phyloP scores from a whole-genome alignment of 2,888 invertebrate genomes.

The Seira musarum region DNA sequence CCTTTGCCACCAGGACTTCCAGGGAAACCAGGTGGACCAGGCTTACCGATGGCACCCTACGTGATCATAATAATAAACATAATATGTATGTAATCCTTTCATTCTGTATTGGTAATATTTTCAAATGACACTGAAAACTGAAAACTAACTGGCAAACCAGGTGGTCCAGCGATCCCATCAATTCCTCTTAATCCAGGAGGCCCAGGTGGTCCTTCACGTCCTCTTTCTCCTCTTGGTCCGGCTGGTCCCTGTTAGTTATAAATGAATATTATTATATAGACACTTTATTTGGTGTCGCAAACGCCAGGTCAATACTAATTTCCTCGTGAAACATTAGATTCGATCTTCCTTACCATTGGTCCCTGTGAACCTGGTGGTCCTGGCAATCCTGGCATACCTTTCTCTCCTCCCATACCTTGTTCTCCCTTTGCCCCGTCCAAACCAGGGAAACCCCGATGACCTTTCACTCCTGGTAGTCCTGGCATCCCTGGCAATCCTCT shows the following conservation, averaged over 20 bases:
- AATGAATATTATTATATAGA: conserved; percentile 4
- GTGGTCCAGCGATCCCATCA: conserved; percentile 84
- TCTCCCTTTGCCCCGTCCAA: conserved; percentile 88
- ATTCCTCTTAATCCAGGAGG: conserved; percentile 84
- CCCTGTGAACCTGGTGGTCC: conserved; percentile 79
- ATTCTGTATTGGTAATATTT: conserved; percentile 5
- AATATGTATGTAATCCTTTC: no score
- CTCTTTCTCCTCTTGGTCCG: conserved; percentile 87
- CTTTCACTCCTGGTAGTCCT: conserved; percentile 85
- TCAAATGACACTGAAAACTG: not conserved
- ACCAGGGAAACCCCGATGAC: conserved; percentile 86
- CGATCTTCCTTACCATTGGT: conserved; percentile 76
- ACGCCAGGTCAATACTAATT: conserved; percentile 6
- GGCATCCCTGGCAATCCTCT: conserved; percentile 84
- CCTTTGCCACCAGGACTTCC: conserved; percentile 87
- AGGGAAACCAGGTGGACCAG: conserved; percentile 89
- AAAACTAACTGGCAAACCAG: conserved; percentile 82
- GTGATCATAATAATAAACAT: conserved; percentile 66
- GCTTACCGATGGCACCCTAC: conserved; percentile 85
- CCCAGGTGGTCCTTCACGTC: conserved; percentile 85
- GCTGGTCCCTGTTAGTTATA: conserved; percentile 79
- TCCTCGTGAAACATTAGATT: not conserved
- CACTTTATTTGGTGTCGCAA: not conserved
- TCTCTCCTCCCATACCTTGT: conserved; percentile 83
- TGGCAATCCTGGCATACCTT: conserved; percentile 79